Conservation (phyloP, 2,888 invertebrate genomes). For the Thera britannica region DNA sequence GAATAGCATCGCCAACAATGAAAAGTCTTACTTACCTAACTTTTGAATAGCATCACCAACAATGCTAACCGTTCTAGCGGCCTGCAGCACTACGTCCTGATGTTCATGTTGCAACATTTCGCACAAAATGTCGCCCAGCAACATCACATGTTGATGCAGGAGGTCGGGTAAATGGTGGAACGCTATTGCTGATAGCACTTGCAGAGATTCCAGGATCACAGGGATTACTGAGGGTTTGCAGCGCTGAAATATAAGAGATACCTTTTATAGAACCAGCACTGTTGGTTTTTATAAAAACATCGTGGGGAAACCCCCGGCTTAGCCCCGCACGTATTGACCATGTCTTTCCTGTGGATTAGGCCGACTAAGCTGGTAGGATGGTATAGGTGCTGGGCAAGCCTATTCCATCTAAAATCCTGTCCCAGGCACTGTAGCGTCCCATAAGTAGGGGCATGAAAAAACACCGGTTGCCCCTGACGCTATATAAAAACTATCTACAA, state of each 20-base stretch:
- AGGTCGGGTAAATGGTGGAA: slow-evolving; percentile 85
- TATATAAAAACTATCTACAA: no score
- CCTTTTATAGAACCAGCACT: not conserved
- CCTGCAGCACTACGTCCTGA: slow-evolving; percentile 88
- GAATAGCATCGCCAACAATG: slow-evolving; percentile 83
- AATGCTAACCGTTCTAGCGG: slow-evolving; percentile 88
- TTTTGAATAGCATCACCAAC: slow-evolving; percentile 87
- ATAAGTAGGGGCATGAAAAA: no score
- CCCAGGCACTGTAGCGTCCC: no score
- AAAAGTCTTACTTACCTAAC: slow-evolving; percentile 53
- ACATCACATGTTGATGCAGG: slow-evolving; percentile 81
- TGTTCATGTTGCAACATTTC: slow-evolving; percentile 86
- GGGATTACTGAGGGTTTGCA: slow-evolving; percentile 83
- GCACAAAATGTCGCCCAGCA: slow-evolving; percentile 86
- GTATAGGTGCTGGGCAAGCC: no score
- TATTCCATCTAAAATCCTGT: no score
- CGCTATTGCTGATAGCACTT: slow-evolving; percentile 87
- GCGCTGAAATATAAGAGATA: slow-evolving; percentile 57
- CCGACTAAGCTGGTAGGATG: no score
- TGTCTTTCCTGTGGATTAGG: no score
- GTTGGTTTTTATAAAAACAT: not conserved
- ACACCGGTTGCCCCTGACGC: no score
- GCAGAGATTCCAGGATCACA: slow-evolving; percentile 91
- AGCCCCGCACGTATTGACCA: no score
- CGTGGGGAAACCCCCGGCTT: no score